Conservation (phyloP, 2,797 vertebrate genomes). For the Pipistrellus pygmaeus region DNA sequence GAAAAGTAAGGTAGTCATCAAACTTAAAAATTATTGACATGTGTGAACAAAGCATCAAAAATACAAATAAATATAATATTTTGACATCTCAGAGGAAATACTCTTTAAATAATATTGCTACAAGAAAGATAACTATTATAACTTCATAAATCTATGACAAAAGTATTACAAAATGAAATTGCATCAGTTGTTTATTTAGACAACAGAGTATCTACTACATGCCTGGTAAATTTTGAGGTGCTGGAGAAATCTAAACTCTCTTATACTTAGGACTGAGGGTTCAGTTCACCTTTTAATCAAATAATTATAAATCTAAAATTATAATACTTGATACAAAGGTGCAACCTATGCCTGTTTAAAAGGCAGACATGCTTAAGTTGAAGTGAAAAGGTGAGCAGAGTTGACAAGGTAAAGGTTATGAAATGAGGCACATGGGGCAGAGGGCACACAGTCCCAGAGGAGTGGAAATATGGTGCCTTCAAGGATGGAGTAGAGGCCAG, state of each 20-base stretch:
- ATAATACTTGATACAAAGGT: neutral
- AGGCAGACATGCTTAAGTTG: neutral
- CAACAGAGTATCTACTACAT: neutral
- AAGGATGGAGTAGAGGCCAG: neutral
- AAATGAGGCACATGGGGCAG: neutral
- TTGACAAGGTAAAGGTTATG: neutral
- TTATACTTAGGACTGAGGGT: neutral
- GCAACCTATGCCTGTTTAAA: neutral
- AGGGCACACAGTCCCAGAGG: accelerated
- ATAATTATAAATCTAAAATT: neutral
- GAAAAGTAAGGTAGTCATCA: neutral
- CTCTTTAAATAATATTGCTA: neutral
- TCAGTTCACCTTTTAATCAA: neutral
- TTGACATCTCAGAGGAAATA: neutral
- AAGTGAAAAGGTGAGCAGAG: neutral
- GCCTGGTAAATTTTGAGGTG: neutral
- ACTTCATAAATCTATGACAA: neutral
- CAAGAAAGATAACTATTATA: neutral
- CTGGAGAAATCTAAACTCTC: neutral
- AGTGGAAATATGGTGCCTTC: accelerated
- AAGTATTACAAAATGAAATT: neutral
- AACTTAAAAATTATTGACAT: neutral
- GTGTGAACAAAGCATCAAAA: neutral
- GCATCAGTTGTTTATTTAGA: neutral
- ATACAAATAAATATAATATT: neutral